Conservation (phyloP, 2,113 vertebrate genomes). For the Erythrolamprus reginae region DNA sequence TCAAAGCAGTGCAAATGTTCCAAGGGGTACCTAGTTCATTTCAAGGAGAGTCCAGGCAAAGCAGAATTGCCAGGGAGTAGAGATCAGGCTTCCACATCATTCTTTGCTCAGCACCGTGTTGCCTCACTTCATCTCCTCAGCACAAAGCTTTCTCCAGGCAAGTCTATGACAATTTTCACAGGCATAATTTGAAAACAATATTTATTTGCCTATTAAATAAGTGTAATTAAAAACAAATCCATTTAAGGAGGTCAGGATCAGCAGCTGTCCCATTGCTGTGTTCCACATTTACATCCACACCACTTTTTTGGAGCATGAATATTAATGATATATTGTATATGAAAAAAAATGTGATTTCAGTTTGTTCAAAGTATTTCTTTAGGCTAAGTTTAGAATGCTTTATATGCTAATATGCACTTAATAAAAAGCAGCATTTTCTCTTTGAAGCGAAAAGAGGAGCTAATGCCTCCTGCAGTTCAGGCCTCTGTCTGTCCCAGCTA, state of each 20-base stretch:
- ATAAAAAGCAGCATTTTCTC: not conserved
- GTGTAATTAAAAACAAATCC: not conserved
- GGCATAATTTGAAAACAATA: not conserved
- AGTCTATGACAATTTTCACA: not conserved
- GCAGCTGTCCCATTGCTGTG: not conserved
- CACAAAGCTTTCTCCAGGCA: not conserved
- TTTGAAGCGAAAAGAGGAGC: not conserved
- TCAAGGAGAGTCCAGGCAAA: not conserved
- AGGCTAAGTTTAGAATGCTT: not conserved
- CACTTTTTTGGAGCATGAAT: not conserved
- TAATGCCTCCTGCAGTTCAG: not conserved
- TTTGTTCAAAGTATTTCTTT: not conserved
- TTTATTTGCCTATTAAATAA: not conserved
- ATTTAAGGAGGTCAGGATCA: not conserved
- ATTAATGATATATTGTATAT: not conserved
- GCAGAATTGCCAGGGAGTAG: not conserved
- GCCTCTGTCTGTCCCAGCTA: not conserved
- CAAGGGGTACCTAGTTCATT: not conserved
- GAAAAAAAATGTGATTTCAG: constrained; percentile 5
- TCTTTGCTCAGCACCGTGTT: not conserved
- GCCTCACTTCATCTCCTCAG: not conserved
- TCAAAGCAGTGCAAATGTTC: not conserved
- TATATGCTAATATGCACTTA: constrained; percentile 9
- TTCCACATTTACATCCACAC: not conserved
- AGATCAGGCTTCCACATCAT: not conserved